Conservation (phyloP, 2,888 invertebrate genomes). For the Pollenia angustigena region DNA sequence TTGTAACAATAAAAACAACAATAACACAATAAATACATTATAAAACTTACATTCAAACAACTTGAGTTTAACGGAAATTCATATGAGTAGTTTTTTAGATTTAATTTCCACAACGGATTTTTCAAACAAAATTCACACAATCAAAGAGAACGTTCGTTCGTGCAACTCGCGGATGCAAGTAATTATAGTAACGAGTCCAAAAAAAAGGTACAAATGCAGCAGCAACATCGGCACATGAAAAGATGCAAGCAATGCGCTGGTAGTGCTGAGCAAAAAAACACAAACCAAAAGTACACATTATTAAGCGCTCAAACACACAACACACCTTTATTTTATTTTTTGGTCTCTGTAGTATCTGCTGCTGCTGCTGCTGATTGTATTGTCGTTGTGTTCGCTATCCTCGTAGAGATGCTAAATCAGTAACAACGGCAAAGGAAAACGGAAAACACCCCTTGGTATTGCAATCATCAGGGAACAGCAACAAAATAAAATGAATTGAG, state of each 20-base stretch:
- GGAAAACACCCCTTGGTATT: conserved; percentile 61
- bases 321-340: conserved; percentile 40
- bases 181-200: conserved; percentile 61
- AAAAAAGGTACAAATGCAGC: not conserved
- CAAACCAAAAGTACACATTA: conserved; percentile 4
- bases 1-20: conserved; percentile 29
- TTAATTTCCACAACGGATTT: conserved; percentile 72
- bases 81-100: conserved; percentile 64
- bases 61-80: conserved; percentile 69
- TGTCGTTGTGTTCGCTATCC: conserved; percentile 1
- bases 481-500: conserved; percentile 56
- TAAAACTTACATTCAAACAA: conserved; percentile 34
- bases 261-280: not conserved
- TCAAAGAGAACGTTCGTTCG: conserved; percentile 29
- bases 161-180: conserved; percentile 68
- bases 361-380: conserved; percentile 3
- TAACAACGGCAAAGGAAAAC: conserved; percentile 26
- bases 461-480: not conserved
- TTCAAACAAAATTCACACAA: conserved; percentile 62
- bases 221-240: conserved; percentile 1
- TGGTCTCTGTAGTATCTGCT: not conserved
- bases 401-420: conserved; percentile 48
- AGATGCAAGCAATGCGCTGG: not conserved
- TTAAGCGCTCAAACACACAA: conserved; percentile 1
- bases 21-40: conserved; percentile 33